Base-by-base conservation (phyloP, 2,888 invertebrate species). In the Linyphia triangularis region DNA sequence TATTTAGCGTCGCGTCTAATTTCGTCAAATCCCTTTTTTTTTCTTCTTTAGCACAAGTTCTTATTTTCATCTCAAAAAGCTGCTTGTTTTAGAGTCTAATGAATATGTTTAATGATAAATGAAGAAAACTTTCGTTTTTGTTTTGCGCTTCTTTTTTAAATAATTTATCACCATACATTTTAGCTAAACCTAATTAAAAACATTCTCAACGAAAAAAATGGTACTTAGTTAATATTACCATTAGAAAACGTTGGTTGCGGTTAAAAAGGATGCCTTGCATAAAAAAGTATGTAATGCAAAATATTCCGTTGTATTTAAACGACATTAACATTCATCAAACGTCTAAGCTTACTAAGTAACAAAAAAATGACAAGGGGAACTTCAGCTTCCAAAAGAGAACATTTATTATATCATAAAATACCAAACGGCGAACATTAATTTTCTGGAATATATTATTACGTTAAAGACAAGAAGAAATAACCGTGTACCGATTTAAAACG, bases 141-240 rank as follows among this genome's bases (percentile, higher is more conserved):
- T 67, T 63, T 78, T 78, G 19, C 43, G 26, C 4, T n/a, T 13
- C 30, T 63, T 67, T 43, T 40, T 43, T 30, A 51, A 22, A 28
- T 67, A 26, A 67, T 67, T 79, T 79, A 67, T 79, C 51, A 63
- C 28, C 43, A 37, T 5, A 22, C 16, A n/a, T 43, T 24, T 67
- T 59, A 16, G 30, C n/a, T 19, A 19, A 77, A 63, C 63, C 63
- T 79, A 79, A 79, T 79, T 79, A 79, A 79, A 79, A 79, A 67
- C 43, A 51, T 67, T 65, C 22, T 22, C 13, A 24, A 19, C 13
- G 30, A 30, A 70, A 37, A 70, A 73, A 77, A 40, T 16, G 16
- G 10, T 30, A 67, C 65, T 79, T 51, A 33, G 37, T 63, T 43
- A 67, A 79, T 67, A 79, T 43, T 65, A 79, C 26, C 30, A 65